Percentiles rank a stretch among this genome's conserved stretches.
phyloP scores from a whole-genome alignment of 2,797 vertebrate species.

The Poeciliopsis gracilis region DNA sequence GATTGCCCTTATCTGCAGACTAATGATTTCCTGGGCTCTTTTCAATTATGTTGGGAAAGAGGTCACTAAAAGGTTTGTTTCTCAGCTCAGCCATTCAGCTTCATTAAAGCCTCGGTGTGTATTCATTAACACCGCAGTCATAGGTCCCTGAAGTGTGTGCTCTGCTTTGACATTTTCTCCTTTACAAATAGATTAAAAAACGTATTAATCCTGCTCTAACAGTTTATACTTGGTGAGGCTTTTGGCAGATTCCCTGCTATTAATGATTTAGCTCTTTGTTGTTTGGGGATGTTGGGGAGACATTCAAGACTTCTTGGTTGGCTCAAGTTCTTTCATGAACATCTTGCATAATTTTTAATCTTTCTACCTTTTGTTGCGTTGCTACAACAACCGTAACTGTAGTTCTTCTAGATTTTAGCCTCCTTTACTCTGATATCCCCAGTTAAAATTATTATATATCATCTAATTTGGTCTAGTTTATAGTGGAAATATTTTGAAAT shows the following conservation, averaged over 20 bases:
- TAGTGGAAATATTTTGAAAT: too few relatives aligned
- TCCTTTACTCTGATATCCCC: background rate
- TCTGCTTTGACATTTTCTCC: conserved; percentile 51
- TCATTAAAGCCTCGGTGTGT: conserved; percentile 62
- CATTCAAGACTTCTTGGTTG: conserved; percentile 8
- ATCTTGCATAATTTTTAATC: background rate
- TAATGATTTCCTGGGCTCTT: conserved; percentile 76
- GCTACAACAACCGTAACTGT: background rate
- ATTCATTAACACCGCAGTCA: conserved; percentile 67
- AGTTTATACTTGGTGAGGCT: conserved; percentile 31
- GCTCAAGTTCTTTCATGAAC: background rate
- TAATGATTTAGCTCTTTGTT: conserved; percentile 17
- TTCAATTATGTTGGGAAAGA: conserved; percentile 74
- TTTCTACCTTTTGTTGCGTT: background rate
- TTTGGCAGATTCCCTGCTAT: conserved; percentile 17
- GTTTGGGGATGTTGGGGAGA: conserved; percentile 7
- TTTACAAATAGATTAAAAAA: conserved; percentile 66
- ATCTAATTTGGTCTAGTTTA: too few relatives aligned
- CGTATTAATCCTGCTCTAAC: conserved; percentile 55
- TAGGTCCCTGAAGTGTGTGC: conserved; percentile 50
- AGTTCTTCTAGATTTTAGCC: background rate
- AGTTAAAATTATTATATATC: background rate
- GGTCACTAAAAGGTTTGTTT: conserved; percentile 72
- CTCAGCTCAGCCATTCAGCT: conserved; percentile 56
- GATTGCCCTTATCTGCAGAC: conserved; percentile 70